phyloP scores from a whole-genome alignment of 2,888 invertebrate species.

The Cyaniris semiargus region DNA sequence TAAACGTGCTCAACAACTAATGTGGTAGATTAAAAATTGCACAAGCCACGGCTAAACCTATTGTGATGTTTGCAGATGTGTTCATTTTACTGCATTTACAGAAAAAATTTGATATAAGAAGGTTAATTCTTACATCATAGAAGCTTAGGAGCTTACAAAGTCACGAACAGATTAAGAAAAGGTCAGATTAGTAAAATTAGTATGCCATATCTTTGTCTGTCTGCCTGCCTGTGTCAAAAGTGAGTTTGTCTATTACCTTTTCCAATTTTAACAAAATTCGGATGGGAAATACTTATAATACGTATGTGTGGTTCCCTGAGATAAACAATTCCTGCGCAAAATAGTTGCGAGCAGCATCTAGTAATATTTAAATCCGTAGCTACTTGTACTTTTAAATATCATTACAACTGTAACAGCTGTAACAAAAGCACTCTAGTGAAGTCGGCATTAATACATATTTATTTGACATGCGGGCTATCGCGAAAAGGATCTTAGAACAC shows the following conservation, averaged over 20 bases:
- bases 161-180: background rate
- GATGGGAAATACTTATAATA: no score
- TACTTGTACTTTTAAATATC: background rate
- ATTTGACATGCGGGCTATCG: constrained; percentile 70
- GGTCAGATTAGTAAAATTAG: background rate
- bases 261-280: no score
- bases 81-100: constrained; percentile 36
- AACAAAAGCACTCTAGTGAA: constrained; percentile 37
- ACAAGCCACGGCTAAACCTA: constrained; percentile 45
- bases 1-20: constrained; percentile 47
- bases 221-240: no score
- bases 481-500: constrained; percentile 68
- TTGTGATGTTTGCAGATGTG: constrained; percentile 44
- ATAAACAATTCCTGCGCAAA: no score
- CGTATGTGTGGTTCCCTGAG: no score
- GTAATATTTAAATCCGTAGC: background rate
- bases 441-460: constrained; percentile 56
- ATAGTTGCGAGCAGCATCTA: no score
- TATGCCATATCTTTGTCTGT: no score
- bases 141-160: background rate
- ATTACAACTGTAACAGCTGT: background rate
- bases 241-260: no score
- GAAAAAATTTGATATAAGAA: background rate
- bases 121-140: background rate
- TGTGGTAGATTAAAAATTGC: constrained; percentile 48